These are phyloP conservation scores for Dendrocincla fuliginosa DNA, from an alignment of 2,797 vertebrate genomes.

Conservation along the genomic window DNA sequence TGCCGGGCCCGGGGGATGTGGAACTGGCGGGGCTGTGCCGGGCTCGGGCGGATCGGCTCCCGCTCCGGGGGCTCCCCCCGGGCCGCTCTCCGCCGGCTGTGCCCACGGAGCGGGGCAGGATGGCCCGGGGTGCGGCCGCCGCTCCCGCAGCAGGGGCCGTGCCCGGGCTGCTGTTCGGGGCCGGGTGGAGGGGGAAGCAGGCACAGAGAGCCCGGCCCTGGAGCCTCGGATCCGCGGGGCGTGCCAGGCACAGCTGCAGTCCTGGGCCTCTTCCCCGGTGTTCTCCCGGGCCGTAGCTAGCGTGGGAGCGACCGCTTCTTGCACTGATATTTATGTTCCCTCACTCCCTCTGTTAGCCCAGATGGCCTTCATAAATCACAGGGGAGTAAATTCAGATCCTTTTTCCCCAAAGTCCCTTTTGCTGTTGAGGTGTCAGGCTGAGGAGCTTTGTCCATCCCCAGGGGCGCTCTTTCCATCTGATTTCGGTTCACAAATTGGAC, in stretches of 20 bases:
- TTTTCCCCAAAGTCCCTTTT: background rate
- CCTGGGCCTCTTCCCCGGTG: background rate
- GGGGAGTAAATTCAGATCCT: no score
- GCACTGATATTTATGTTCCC: background rate
- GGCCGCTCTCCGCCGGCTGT: no score
- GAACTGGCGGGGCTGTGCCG: no score
- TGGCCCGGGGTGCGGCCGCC: background rate
- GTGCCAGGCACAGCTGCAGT: background rate
- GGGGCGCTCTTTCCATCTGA: background rate
- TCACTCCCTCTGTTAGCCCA: background rate
- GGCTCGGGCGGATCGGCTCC: no score
- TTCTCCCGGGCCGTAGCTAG: no score
- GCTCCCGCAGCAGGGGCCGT: background rate
- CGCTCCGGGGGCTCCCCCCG: no score
- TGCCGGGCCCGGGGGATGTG: no score
- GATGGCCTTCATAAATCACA: background rate
- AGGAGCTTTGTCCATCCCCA: background rate
- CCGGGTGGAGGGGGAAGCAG: background rate
- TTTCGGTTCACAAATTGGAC: background rate
- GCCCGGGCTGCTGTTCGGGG: background rate
- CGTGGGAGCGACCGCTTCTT: fast-evolving
- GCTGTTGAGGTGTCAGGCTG: background rate
- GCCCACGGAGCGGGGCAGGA: background rate
- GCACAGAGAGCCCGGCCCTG: fast-evolving
- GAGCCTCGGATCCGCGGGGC: background rate